Evolutionary conservation across 2,113 vertebrate species (phyloP), one percentile per base, ranked within the genome.

Genomic region (Malurus cyaneus): DNA sequence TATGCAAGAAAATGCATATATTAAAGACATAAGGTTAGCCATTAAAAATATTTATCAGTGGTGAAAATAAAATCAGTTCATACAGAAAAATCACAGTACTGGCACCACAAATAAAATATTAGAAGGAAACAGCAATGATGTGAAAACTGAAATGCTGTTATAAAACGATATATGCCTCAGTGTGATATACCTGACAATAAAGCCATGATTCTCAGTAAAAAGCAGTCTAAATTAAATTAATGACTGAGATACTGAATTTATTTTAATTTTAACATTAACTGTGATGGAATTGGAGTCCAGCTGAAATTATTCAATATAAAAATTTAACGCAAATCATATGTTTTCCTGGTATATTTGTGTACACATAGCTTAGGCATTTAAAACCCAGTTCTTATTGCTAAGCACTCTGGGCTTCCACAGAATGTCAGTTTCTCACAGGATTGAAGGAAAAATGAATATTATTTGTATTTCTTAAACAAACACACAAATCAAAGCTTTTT

Each of bases 41-140:
- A 46, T 94, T 97, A 96, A 81, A 86, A 89, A 61, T 70, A 86
- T 95, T 96, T 97, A 95, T 95, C 50, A 97, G 91, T 53, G 86
- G 88, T 93, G 87, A 81, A 96, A 96, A 95, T 96, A 92, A 96
- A 97, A 77, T 91, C 87, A 76, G 32, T 91, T 95, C 67, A 77
- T 95, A 66, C 8, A 92, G 82, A 91, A 95, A 96, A 97, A 71
- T 8, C 54, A 86, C n/a, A 74, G 47, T 61, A 78, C 80, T 89
- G 69, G 74, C 86, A 86, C 64, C 66, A 93, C 83, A 78, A 89
- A 80, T 72, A 92, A 94, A 91, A 74, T 64, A 93, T 50, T 52
- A 89, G 60, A 92, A 93, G 86, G 34, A 92, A 97, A 72, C 39
- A 72, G 79, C 42, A 88, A 11, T 81, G 79, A 79, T 90, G 78